These are phyloP conservation scores for Petrocephalus sullivani DNA, from an alignment of 2,797 vertebrate genomes.

Conservation along the genomic window DNA sequence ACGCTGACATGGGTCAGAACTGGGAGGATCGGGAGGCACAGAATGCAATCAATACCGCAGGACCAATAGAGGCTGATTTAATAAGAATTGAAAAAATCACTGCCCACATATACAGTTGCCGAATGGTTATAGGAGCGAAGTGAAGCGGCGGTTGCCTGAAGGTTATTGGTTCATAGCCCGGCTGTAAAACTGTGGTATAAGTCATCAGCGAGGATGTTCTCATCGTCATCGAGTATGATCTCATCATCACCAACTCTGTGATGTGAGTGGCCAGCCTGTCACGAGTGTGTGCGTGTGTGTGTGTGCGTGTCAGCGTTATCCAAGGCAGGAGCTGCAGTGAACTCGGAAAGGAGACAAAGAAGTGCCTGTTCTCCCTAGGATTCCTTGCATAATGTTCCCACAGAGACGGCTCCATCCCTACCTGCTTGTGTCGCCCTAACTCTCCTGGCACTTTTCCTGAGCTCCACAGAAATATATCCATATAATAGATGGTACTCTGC, in stretches of 20 bases:
- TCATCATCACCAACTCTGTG: background rate
- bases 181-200: background rate
- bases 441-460: background rate
- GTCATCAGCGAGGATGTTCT: background rate
- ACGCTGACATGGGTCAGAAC: background rate
- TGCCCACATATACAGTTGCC: background rate
- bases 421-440: background rate
- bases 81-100: background rate
- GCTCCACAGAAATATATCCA: background rate
- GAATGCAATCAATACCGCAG: background rate
- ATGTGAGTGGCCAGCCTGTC: background rate
- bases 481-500: background rate
- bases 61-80: background rate
- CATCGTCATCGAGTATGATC: background rate
- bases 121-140: background rate
- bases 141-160: background rate
- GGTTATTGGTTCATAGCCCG: background rate
- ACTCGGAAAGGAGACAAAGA: background rate
- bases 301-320: background rate
- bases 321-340: background rate
- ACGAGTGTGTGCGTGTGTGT: background rate
- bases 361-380: background rate
- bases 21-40: background rate
- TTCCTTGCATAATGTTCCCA: background rate
- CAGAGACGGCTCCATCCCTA: background rate